These are phyloP conservation scores for Drosophila infuscata DNA, from an alignment of 2,888 invertebrate species.

Conservation along the genomic window DNA sequence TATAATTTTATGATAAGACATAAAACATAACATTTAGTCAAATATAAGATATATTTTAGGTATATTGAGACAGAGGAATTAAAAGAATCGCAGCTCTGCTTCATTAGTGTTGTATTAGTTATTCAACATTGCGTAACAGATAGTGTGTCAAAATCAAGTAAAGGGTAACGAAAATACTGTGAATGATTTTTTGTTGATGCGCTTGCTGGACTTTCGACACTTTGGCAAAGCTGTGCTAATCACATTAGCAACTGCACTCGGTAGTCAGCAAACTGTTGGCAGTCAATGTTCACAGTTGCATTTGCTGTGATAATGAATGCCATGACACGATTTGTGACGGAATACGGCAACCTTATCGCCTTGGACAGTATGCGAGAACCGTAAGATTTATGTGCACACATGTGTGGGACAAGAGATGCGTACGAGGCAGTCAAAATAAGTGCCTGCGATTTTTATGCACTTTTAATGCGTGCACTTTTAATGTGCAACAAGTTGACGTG, in stretches of 20 bases:
- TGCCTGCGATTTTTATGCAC: conserved; percentile 56
- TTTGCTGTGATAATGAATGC: conserved; percentile 53
- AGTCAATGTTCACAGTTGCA: conserved; percentile 27
- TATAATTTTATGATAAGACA: neutral
- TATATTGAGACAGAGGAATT: neutral
- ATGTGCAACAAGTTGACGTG: conserved; percentile 28
- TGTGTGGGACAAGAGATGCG: conserved; percentile 15
- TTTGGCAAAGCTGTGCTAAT: conserved; percentile 55
- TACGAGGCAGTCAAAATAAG: conserved; percentile 51
- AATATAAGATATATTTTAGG: too few relatives aligned
- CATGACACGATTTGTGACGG: conserved; percentile 45
- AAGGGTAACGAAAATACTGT: conserved; percentile 11
- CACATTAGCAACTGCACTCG: conserved; percentile 48
- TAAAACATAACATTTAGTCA: neutral
- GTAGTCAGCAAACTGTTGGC: neutral
- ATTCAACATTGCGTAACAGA: neutral
- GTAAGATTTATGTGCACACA: neutral
- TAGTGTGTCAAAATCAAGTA: neutral
- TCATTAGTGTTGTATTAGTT: neutral
- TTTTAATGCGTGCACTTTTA: conserved; percentile 44
- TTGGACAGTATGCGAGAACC: neutral
- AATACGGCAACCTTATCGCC: conserved; percentile 19
- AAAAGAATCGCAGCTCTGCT: neutral
- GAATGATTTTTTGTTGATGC: conserved; percentile 28
- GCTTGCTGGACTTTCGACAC: conserved; percentile 38